These are phyloP conservation scores for Stichopus horrens DNA, from an alignment of 53 echinoderm and acorn worm genomes.

Conservation along the genomic window DNA sequence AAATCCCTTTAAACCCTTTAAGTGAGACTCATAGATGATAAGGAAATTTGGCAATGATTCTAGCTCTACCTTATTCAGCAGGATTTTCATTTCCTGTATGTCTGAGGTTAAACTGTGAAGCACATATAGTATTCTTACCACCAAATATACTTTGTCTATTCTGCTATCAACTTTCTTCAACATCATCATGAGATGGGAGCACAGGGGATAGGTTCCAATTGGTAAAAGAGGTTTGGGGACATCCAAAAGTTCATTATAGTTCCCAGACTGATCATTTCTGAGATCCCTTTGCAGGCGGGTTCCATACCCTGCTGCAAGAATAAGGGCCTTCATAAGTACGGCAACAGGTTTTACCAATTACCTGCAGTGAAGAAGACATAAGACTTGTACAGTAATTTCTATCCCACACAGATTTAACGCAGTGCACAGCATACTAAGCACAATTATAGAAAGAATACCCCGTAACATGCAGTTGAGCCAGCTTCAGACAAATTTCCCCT, in stretches of 20 bases:
- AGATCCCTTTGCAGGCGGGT: conserved; percentile 81
- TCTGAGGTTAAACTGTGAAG: not conserved
- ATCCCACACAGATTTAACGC: no score
- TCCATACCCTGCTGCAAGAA: conserved; percentile 83
- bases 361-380: not conserved
- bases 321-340: conserved; percentile 65
- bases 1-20: no score
- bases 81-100: not conserved
- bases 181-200: conserved; percentile 73
- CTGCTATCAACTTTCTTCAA: conserved; percentile 22
- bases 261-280: conserved; percentile 49
- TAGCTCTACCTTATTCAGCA: not conserved
- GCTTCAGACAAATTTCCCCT: no score
- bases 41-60: not conserved
- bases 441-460: no score
- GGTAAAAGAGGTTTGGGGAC: conserved; percentile 79
- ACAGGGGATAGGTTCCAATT: conserved; percentile 67
- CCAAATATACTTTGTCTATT: conserved; percentile 31
- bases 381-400: not conserved
- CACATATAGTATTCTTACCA: conserved; percentile 10
- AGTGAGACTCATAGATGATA: no score
- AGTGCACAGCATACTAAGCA: no score
- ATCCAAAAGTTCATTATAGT: conserved; percentile 59
- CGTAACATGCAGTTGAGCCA: no score
- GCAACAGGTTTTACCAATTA: not conserved